phyloP scores from a whole-genome alignment of 2,888 invertebrate genomes.

The Scelioninae gen. 1 region DNA sequence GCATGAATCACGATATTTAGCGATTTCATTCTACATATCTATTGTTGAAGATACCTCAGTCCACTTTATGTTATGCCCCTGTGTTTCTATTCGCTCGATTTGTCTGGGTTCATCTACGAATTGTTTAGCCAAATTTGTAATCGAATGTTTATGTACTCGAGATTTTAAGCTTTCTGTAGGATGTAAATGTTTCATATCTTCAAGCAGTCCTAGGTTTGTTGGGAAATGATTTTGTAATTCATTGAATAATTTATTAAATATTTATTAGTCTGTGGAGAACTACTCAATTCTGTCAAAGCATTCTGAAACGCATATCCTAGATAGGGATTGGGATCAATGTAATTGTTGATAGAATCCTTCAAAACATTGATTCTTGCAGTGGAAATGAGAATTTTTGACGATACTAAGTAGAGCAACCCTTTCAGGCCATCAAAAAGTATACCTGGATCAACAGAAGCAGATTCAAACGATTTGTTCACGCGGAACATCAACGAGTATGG shows the following conservation, averaged over 20 bases:
- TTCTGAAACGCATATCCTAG: slow-evolving; percentile 22
- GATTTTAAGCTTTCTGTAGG: slow-evolving; percentile 18
- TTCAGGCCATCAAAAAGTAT: slow-evolving; percentile 53
- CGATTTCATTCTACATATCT: slow-evolving; percentile 20
- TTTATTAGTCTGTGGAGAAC: slow-evolving; percentile 3
- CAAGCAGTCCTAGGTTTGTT: slow-evolving; percentile 13
- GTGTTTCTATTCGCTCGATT: slow-evolving; percentile 9
- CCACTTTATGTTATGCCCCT: too few species aligned
- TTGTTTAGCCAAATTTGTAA: slow-evolving; percentile 15
- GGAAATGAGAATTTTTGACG: slow-evolving; percentile 22
- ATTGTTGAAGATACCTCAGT: not conserved
- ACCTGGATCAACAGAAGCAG: slow-evolving; percentile 35
- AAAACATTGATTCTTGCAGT: slow-evolving; percentile 23
- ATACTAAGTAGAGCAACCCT: not conserved
- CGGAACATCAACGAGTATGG: slow-evolving; percentile 70
- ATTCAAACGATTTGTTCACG: slow-evolving; percentile 58
- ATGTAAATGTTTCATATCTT: slow-evolving; percentile 14
- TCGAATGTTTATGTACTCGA: slow-evolving; percentile 11
- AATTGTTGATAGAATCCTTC: not conserved
- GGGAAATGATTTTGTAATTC: slow-evolving; percentile 18
- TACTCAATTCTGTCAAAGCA: not conserved
- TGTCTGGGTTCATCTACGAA: slow-evolving; percentile 8
- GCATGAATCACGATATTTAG: slow-evolving; percentile 8
- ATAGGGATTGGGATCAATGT: slow-evolving; percentile 23
- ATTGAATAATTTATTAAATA: slow-evolving; percentile 8